Conservation (phyloP, 1,140 invertebrate species). For the Drosophila repletoides region DNA sequence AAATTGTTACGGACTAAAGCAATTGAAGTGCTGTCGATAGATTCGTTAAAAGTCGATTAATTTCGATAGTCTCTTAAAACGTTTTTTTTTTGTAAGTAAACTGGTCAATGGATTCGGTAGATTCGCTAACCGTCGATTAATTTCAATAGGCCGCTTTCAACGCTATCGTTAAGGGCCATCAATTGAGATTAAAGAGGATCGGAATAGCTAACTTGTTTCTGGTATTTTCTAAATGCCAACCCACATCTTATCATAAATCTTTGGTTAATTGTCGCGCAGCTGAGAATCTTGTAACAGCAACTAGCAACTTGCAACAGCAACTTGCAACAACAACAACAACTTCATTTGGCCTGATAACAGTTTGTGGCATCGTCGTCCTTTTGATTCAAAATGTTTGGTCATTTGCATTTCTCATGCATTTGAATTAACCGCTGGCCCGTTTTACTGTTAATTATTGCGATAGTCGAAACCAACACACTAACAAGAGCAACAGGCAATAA, state of each 20-base stretch:
- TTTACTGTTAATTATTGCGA: conserved; percentile 80
- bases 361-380: conserved; percentile 46
- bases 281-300: neutral
- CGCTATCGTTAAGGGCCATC: too few relatives aligned
- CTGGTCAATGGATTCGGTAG: too few relatives aligned
- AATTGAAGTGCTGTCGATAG: too few relatives aligned
- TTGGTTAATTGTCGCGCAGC: conserved; percentile 57
- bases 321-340: neutral
- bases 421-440: conserved; percentile 74
- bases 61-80: too few relatives aligned
- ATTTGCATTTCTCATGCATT: conserved; percentile 80
- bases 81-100: too few relatives aligned
- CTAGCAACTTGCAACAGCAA: neutral
- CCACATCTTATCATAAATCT: conserved; percentile 53
- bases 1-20: too few relatives aligned
- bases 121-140: too few relatives aligned
- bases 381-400: conserved; percentile 60
- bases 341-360: conserved; percentile 9
- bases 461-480: conserved; percentile 39
- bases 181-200: too few relatives aligned
- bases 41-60: too few relatives aligned
- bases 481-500: conserved; percentile 26
- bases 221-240: neutral
- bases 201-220: neutral
- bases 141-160: too few relatives aligned